Percentiles rank a stretch among this genome's conserved stretches.
These are phyloP conservation scores for Lagopus muta DNA, from an alignment of 2,113 vertebrate species.

Conservation along the genomic window DNA sequence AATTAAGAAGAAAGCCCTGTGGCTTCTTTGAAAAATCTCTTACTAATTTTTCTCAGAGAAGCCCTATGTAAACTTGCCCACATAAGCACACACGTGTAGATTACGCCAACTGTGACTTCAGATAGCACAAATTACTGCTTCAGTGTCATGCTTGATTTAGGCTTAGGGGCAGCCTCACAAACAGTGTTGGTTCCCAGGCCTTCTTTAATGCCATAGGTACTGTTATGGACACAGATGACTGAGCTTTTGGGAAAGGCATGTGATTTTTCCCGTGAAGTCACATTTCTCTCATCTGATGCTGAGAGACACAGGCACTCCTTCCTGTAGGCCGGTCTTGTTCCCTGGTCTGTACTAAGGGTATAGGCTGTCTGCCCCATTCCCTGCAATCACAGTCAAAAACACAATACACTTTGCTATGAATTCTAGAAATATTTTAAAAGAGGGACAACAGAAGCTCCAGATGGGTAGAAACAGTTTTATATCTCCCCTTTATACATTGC, in stretches of 20 bases:
- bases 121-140: not conserved
- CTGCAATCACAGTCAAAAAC: not conserved
- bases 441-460: not conserved
- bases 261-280: not conserved
- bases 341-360: not conserved
- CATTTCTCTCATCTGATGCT: not conserved
- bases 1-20: not conserved
- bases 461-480: not conserved
- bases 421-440: not conserved
- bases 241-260: not conserved
- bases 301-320: not conserved
- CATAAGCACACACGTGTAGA: not conserved
- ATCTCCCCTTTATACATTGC: not conserved
- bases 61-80: not conserved
- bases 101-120: not conserved
- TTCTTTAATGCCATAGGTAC: not conserved
- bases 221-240: not conserved
- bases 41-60: not conserved
- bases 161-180: not conserved
- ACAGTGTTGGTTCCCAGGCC: not conserved
- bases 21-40: not conserved
- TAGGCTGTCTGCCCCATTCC: not conserved
- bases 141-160: not conserved
- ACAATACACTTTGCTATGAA: not conserved
- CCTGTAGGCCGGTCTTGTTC: not conserved